Evolutionary conservation across 2,113 vertebrate genomes (phyloP).

Genomic region (Nicator chloris): DNA sequence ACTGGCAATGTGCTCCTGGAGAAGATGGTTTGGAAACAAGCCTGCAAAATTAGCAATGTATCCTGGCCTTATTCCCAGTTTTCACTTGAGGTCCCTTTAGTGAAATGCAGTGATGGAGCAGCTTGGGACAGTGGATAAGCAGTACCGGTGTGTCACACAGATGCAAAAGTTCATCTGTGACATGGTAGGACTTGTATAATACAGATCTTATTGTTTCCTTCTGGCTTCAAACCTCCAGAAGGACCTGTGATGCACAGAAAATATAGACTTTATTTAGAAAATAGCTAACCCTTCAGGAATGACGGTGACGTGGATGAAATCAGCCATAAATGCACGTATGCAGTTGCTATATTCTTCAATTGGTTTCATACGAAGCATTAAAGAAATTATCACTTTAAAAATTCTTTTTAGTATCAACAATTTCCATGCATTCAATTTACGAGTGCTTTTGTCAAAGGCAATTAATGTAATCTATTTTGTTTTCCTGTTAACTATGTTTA

Average conservation of each 20-base stretch:
- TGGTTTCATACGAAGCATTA: constrained; percentile 14
- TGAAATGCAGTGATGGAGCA: not conserved
- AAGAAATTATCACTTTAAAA: constrained; percentile 24
- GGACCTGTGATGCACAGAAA: not conserved
- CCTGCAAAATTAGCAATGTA: not conserved
- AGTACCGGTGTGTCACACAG: not conserved
- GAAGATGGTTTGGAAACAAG: not conserved
- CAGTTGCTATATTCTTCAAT: not conserved
- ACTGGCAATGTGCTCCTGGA: not conserved
- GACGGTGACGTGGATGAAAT: not conserved
- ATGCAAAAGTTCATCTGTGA: not conserved
- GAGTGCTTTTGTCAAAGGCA: constrained; percentile 42
- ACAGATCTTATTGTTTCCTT: not conserved
- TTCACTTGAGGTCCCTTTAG: not conserved
- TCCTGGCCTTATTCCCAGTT: not conserved
- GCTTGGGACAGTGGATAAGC: fast-evolving
- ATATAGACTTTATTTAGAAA: constrained; percentile 9
- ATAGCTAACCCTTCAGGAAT: not conserved
- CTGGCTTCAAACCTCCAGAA: not conserved
- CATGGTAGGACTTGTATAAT: not conserved
- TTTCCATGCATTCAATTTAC: constrained; percentile 48
- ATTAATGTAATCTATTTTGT: constrained; percentile 36
- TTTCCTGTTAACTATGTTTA: constrained; percentile 21
- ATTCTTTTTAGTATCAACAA: constrained; percentile 2
- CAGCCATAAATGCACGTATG: not conserved